Base-by-base conservation (phyloP, 2,797 vertebrate species). In the Naso thynnoides region DNA sequence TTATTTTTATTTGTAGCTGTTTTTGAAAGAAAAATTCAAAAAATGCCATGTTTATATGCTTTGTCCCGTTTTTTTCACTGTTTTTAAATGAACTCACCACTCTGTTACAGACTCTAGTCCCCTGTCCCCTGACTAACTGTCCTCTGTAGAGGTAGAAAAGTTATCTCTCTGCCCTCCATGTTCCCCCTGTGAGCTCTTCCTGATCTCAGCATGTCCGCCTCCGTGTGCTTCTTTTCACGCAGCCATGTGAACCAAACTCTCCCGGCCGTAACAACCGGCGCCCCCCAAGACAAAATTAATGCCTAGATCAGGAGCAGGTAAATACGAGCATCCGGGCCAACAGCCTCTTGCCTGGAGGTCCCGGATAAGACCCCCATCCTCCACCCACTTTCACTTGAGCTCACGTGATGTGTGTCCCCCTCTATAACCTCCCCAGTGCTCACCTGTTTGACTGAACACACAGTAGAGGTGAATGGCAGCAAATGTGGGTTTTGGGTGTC, bases 231-330 rank as follows among this genome's bases (percentile, higher is more conserved):
- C 86, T 93, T n/a, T 86, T 89, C 91, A 92, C 74, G 50, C 94
- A 95, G 95, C 92, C 92, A 95, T 86, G 79, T 93, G 88, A 94
- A 88, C 93, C 94, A 92, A 91, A 91, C 87, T 85, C 85, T 93
- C 52, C 88, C 89, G 38, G 90, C 91, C 48, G 90, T 94, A 88
- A 81, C 93, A 54, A 80, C 92, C 58, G 92, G 91, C 65, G 36
- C 74, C 70, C 93, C 91, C 84, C 93, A 94, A 88, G 94, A 95
- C 89, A 95, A 95, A 95, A 94, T 94, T 93, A 95, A 81, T 94
- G 94, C 94, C 91, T 95, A 93, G 93, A 84, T 91, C 83, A 91
- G 86, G 89, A 91, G 82, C 90, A 95, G 95, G 95, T 95, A 95
- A 95, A 92, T 92, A 91, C 85, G 1, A 80, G 29, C 79, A 80